Base-by-base conservation (phyloP, 2,113 vertebrate species). In the Eulemur rufifrons region DNA sequence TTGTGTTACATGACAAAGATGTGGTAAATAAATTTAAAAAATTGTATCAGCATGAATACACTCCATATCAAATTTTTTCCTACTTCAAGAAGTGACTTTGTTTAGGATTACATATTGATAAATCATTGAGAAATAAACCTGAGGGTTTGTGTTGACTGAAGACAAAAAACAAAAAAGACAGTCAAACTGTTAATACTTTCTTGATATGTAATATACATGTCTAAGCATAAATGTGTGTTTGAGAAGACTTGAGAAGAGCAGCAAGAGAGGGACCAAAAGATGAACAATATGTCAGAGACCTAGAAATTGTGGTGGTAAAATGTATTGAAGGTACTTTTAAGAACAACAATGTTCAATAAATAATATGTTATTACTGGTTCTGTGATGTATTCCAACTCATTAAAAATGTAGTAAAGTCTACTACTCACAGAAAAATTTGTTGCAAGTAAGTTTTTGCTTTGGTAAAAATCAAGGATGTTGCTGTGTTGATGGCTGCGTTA, bases 181-280 rank as follows among this genome's bases (percentile, higher is more conserved):
- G 27, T 7, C 66, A 50, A 83, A 47, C 2, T 64, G 20, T 21
- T 56, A 56, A 56, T 21, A 14, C 1, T 45, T 68, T 88, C 25
- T 74, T 84, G 10, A 37, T 71, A 59, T 76, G 11, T 50, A 85
- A 5, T 63, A 63, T 13, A 12, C 10, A 13, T 63, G 29, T 63
- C 12, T 29, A 63, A 71, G 1, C 29, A 93, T 8, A 50, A 50
- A 42, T 61, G 0, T 37, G 29, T 4, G 0, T 90, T 85, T 78
- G 29, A 32, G 17, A 86, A 82, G 25, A 71, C 5, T 10, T 39
- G 18, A 87, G 37, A 84, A 8, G 17, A 80, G 0, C 1, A 14
- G 4, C 0, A 37, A 73, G 0, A 10, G 4, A 17, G 5, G 14
- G 6, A 0, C 6, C 32, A 76, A 18, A 39, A 32, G 15, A 20